Evolutionary conservation across 2,888 invertebrate species (phyloP).

Genomic region (Caenorhabditis japonica): DNA sequence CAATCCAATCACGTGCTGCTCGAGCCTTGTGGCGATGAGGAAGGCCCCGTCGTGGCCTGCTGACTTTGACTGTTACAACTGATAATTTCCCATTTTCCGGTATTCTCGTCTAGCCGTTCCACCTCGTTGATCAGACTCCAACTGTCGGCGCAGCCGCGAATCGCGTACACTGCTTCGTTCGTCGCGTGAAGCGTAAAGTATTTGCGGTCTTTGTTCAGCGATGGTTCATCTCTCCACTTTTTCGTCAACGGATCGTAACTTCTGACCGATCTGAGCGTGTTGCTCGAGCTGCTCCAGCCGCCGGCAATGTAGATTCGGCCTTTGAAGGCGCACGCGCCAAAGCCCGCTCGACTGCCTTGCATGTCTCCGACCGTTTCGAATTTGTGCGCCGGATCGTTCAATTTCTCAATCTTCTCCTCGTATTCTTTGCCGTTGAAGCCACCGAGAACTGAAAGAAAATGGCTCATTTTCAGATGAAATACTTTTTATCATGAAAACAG

Average conservation of each 20-base stretch:
- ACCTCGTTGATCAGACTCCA: constrained; percentile 49
- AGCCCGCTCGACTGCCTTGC: constrained; percentile 50
- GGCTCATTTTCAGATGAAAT: no score
- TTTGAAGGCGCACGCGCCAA: constrained; percentile 40
- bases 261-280: constrained; percentile 35
- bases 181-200: constrained; percentile 50
- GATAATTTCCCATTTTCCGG: constrained; percentile 25
- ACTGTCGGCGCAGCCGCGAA: constrained; percentile 52
- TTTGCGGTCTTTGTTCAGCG: constrained; percentile 45
- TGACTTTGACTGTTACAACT: constrained; percentile 1
- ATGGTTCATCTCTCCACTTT: constrained; percentile 48
- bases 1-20: constrained; percentile 1
- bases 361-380: constrained; percentile 45
- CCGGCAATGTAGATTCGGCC: constrained; percentile 50
- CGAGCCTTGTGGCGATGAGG: neutral
- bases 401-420: constrained; percentile 45
- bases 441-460: constrained; percentile 36
- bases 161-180: constrained; percentile 33
- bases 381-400: constrained; percentile 13
- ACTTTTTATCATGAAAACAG: no score
- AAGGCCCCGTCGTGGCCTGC: neutral
- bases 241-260: constrained; percentile 46
- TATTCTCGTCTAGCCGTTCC: constrained; percentile 22
- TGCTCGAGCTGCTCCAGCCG: constrained; percentile 53
- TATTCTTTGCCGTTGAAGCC: constrained; percentile 57